phyloP scores from a whole-genome alignment of 2,888 invertebrate genomes.

The Stomorhina lunata region DNA sequence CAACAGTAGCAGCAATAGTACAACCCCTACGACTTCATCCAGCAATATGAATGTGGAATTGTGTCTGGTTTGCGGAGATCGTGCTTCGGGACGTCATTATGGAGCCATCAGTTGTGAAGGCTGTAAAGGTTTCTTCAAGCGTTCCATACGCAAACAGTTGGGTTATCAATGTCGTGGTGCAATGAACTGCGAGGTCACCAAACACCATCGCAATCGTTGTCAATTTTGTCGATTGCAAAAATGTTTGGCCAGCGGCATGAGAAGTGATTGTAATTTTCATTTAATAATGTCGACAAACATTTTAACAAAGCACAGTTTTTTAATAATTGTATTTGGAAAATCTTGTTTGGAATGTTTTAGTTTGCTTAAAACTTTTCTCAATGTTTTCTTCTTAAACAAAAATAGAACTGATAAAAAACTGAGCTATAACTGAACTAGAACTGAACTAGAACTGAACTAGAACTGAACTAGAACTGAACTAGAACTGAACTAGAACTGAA shows the following conservation, averaged over 20 bases:
- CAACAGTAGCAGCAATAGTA: conserved; percentile 55
- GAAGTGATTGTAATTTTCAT: conserved; percentile 94
- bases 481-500: too few species aligned
- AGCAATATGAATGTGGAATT: conserved; percentile 83
- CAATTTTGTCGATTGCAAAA: conserved; percentile 99
- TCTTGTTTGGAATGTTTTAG: conserved; percentile 44
- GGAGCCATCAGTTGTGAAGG: conserved; percentile 95
- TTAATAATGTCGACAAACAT: conserved; percentile 72
- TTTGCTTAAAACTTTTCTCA: too few species aligned
- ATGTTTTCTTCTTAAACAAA: too few species aligned
- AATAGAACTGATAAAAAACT: too few species aligned
- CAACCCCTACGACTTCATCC: conserved; percentile 38
- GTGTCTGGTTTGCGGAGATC: conserved; percentile 97
- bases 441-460: too few species aligned
- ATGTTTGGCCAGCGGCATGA: conserved; percentile 98
- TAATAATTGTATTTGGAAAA: conserved; percentile 45
- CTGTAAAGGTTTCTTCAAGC: conserved; percentile 98
- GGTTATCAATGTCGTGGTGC: conserved; percentile 98
- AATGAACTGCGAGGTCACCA: conserved; percentile 98
- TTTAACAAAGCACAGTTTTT: too few species aligned
- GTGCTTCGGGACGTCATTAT: conserved; percentile 95
- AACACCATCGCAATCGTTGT: conserved; percentile 98
- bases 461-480: too few species aligned
- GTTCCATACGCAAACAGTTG: conserved; percentile 97
- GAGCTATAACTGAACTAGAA: too few species aligned